phyloP scores from a whole-genome alignment of 2,797 vertebrate species.

The Naso thynnoides region DNA sequence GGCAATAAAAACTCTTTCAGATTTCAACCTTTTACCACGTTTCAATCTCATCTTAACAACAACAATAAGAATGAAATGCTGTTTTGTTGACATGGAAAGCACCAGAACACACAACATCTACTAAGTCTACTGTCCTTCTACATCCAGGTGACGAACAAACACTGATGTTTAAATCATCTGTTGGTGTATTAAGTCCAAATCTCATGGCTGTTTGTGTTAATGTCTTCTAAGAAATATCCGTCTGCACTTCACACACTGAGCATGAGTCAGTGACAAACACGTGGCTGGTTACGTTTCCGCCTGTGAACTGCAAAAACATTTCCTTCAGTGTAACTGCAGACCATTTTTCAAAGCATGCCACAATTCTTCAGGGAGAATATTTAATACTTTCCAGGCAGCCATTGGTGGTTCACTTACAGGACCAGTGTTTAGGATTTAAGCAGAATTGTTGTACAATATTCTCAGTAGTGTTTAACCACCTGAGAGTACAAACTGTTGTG shows the following conservation, averaged over 20 bases:
- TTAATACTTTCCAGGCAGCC: background rate
- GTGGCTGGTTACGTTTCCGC: too few relatives aligned
- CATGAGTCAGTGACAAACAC: too few relatives aligned
- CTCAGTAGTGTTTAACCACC: too few relatives aligned
- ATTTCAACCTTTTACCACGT: background rate
- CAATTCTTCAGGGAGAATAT: background rate
- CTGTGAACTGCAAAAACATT: background rate
- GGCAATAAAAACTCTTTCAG: constrained; percentile 6
- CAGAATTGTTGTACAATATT: too few relatives aligned
- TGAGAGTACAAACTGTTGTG: too few relatives aligned
- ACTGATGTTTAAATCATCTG: constrained; percentile 32
- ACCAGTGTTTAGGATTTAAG: too few relatives aligned
- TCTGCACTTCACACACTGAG: background rate
- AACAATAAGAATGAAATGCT: constrained; percentile 53
- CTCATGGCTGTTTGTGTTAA: constrained; percentile 19
- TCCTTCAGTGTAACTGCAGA: background rate
- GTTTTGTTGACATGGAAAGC: constrained; percentile 36
- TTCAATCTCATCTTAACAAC: constrained; percentile 44
- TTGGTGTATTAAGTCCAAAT: constrained; percentile 31
- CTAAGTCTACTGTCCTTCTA: constrained; percentile 21
- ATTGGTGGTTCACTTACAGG: background rate
- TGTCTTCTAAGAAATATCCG: background rate
- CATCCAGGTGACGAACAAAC: constrained; percentile 27
- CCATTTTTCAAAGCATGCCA: background rate
- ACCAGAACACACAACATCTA: constrained; percentile 27